Percentiles rank a stretch among this genome's conserved stretches.
phyloP scores from a whole-genome alignment of 2,113 vertebrate genomes.

The Oryzias celebensis region DNA sequence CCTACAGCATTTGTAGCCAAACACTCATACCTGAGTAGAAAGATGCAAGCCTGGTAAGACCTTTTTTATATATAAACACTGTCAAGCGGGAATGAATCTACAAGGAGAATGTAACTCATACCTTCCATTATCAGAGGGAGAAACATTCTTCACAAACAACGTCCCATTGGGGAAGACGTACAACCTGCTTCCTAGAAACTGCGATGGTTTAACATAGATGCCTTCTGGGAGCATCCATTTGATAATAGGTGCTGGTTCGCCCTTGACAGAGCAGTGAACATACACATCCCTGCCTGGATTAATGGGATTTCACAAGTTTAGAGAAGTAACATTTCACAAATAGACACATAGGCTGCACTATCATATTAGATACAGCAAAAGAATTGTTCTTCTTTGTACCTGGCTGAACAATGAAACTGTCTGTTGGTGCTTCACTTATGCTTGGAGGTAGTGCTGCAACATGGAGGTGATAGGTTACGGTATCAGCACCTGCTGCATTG shows the following conservation, averaged over 20 bases:
- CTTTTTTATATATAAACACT: not conserved
- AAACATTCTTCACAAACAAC: slow-evolving; percentile 68
- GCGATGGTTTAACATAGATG: slow-evolving; percentile 72
- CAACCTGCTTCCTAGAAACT: slow-evolving; percentile 69
- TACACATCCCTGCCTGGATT: slow-evolving; percentile 68
- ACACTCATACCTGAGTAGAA: slow-evolving; percentile 71
- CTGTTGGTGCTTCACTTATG: slow-evolving; percentile 65
- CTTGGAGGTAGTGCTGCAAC: slow-evolving; percentile 75
- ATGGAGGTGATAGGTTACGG: slow-evolving; percentile 76
- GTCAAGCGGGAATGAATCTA: not conserved
- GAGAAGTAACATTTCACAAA: not conserved
- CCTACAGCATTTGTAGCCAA: slow-evolving; percentile 73
- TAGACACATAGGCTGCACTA: not conserved
- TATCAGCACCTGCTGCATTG: slow-evolving; percentile 80
- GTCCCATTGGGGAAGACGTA: slow-evolving; percentile 82
- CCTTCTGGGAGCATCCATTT: slow-evolving; percentile 77
- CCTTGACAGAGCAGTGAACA: slow-evolving; percentile 76
- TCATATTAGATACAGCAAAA: too few species aligned
- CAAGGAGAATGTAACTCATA: slow-evolving; percentile 30
- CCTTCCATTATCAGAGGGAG: slow-evolving; percentile 69
- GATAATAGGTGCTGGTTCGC: slow-evolving; percentile 69
- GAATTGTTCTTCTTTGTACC: slow-evolving; percentile 31
- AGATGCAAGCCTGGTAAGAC: not conserved
- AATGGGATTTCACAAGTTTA: slow-evolving; percentile 16
- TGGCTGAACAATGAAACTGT: slow-evolving; percentile 60